Base-by-base conservation (phyloP, 2,797 vertebrate genomes). In the Sylvia borin region DNA sequence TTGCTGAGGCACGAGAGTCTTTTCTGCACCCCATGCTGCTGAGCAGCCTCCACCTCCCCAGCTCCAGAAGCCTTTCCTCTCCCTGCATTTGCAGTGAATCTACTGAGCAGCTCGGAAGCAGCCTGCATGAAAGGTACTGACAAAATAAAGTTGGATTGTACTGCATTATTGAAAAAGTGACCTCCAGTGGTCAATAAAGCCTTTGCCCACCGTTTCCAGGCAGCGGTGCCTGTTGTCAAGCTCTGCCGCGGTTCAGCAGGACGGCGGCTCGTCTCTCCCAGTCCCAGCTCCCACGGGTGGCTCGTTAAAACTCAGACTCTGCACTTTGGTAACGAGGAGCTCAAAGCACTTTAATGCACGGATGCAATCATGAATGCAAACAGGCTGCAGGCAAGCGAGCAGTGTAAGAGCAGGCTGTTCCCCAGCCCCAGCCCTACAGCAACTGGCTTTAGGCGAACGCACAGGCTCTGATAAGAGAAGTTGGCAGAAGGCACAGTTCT, bases 141-240 rank as follows among this genome's bases (percentile, higher is more conserved):
- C 95, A 97, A 97, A 96, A 97, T 97, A 97, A 97, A 97, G 97
- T 97, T 97, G 96, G 96, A 97, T 97, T 97, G 96, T 95, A 96
- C 96, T 96, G 97, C 96, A 97, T 97, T 97, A 97, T 97, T 97
- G 97, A 97, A 96, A 97, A 97, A 97, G 97, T 97, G 97, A 97
- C 97, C 97, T 97, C 97, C 97, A 97, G 97, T 97, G 97, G 97
- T 96, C 96, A 97, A 93, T 95, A 96, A 96, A 89, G 96, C 96
- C 95, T 97, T 97, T 96, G 96, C 97, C 97, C 96, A 96, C 95
- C 96, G 96, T 97, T 96, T 96, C 85, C 95, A 97, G 94, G 96
- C 96, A 97, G 96, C 66, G 10, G 87, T 95, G 92, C 94, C 96
- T 94, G 93, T 95, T 96, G 93, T 96, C 96, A 95, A 7, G 91